A percentile compares a stretch with the other conserved stretches of the same genome.
Conservation (phyloP, 2,797 vertebrate genomes). For the Catharus ustulatus region DNA sequence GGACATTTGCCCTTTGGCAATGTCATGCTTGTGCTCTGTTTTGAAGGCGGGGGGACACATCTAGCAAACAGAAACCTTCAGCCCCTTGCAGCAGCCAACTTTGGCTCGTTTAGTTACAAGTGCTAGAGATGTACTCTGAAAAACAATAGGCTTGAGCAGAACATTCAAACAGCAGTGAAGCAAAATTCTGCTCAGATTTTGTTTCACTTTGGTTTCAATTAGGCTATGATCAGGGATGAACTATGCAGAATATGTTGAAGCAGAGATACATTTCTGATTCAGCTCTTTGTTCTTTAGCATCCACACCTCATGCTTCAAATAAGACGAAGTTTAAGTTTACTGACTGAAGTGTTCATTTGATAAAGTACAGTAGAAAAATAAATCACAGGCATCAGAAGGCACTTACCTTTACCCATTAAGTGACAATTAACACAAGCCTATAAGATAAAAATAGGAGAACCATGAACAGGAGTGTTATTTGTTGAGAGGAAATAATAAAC, state of each 20-base stretch:
- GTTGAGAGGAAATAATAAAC: not conserved
- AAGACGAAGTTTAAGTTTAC: not conserved
- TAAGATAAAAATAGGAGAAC: not conserved
- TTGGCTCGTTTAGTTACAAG: not conserved
- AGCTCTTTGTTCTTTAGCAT: not conserved
- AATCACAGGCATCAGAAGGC: not conserved
- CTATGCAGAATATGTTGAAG: not conserved
- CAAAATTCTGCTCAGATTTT: not conserved
- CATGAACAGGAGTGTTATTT: not conserved
- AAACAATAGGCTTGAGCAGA: not conserved
- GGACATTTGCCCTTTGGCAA: not conserved
- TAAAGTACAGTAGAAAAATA: not conserved
- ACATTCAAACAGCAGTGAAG: not conserved
- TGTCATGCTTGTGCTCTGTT: not conserved
- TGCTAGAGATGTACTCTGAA: not conserved
- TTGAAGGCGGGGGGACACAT: not conserved
- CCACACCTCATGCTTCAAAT: not conserved
- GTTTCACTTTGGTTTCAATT: not conserved
- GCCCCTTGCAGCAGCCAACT: not conserved
- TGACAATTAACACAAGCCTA: not conserved
- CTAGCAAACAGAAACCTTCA: not conserved
- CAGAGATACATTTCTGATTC: not conserved
- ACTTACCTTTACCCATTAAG: not conserved
- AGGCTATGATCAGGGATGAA: not conserved
- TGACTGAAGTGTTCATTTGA: not conserved